These are phyloP conservation scores for Bombus vancouverensis DNA, from an alignment of 1,140 invertebrate species.

Conservation along the genomic window DNA sequence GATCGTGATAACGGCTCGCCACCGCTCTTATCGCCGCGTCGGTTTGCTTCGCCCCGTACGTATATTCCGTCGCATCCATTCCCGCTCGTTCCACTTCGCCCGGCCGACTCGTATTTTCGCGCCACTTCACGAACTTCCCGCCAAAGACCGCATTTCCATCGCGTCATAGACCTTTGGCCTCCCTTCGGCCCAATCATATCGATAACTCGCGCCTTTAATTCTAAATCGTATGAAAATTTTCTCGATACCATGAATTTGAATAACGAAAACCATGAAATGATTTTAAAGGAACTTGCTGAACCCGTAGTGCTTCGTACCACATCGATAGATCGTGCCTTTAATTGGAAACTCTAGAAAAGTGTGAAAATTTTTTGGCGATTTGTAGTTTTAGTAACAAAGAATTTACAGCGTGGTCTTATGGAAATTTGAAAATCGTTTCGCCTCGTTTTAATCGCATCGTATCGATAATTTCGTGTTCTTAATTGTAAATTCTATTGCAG, in stretches of 20 bases:
- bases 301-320: too few species aligned
- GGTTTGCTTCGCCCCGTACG: conserved; percentile 72
- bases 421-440: too few species aligned
- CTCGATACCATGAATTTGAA: too few species aligned
- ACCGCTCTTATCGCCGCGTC: conserved; percentile 76
- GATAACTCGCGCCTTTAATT: neutral
- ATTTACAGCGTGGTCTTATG: too few species aligned
- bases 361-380: too few species aligned
- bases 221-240: neutral
- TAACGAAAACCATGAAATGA: too few species aligned
- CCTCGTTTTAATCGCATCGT: too few species aligned
- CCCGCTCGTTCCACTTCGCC: conserved; percentile 73
- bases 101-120: conserved; percentile 68
- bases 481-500: too few species aligned
- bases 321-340: neutral
- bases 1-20: conserved; percentile 81
- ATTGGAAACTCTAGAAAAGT: neutral
- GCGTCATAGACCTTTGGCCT: neutral
- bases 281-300: too few species aligned
- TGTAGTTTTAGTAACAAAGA: too few species aligned
- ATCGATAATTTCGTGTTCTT: too few species aligned
- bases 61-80: conserved; percentile 65
- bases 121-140: conserved; percentile 65
- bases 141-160: conserved; percentile 7
- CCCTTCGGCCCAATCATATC: too few species aligned